phyloP scores from a whole-genome alignment of 1,140 invertebrate species.

The Manduca sexta region DNA sequence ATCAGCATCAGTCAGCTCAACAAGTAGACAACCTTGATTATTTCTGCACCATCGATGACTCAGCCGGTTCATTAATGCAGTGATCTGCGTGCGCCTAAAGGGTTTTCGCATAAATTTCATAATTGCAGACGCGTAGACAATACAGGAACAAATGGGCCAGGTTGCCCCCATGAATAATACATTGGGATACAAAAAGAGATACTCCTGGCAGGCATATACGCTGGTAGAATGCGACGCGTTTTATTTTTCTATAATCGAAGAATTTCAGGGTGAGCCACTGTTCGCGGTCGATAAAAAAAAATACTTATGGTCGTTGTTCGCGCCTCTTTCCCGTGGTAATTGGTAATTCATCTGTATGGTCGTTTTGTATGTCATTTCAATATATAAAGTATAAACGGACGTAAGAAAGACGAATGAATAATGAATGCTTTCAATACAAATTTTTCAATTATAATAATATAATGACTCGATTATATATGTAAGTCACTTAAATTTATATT shows the following conservation, averaged over 20 bases:
- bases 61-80: conserved; percentile 41
- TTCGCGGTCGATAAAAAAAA: conserved; percentile 31
- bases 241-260: conserved; percentile 37
- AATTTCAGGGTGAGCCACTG: conserved; percentile 34
- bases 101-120: conserved; percentile 58
- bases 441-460: too few species aligned
- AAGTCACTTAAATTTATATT: too few species aligned
- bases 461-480: too few species aligned
- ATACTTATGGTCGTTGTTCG: conserved; percentile 37
- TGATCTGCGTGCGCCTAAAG: conserved; percentile 63
- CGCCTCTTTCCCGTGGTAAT: too few species aligned
- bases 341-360: too few species aligned
- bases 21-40: conserved; percentile 58
- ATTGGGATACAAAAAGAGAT: conserved; percentile 38
- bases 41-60: conserved; percentile 40
- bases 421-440: too few species aligned
- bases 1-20: conserved; percentile 53
- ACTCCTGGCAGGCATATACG: conserved; percentile 30
- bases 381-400: too few species aligned
- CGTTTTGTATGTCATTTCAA: too few species aligned
- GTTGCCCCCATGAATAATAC: conserved; percentile 52
- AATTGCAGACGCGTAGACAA: conserved; percentile 64
- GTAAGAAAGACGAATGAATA: too few species aligned
- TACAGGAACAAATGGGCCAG: conserved; percentile 49
- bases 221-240: conserved; percentile 34